These are phyloP conservation scores for Habroteleia sp. DNA, from an alignment of 2,888 invertebrate species.

Conservation along the genomic window DNA sequence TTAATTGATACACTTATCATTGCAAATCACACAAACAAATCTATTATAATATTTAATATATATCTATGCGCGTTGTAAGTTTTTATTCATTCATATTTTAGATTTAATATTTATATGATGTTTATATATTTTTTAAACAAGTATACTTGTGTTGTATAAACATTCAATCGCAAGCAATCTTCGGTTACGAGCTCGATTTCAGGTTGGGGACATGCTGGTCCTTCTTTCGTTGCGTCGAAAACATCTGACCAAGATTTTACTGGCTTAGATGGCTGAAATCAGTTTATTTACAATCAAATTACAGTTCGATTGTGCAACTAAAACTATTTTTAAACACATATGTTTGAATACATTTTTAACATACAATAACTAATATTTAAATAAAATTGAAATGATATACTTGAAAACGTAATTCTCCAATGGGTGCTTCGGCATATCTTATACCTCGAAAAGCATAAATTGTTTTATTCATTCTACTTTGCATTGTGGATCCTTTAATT, in stretches of 20 bases:
- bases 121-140: background rate
- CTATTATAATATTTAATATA: too few relatives aligned
- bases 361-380: too few relatives aligned
- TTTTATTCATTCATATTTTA: too few relatives aligned
- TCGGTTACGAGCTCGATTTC: slow-evolving; percentile 81
- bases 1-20: background rate
- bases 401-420: slow-evolving; percentile 69
- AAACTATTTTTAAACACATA: too few relatives aligned
- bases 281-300: too few relatives aligned
- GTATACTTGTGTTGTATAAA: slow-evolving; percentile 82
- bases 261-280: slow-evolving; percentile 81
- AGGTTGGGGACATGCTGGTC: slow-evolving; percentile 83
- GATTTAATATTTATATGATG: too few relatives aligned
- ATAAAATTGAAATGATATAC: slow-evolving; percentile 51
- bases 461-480: slow-evolving; percentile 66
- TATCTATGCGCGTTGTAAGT: too few relatives aligned
- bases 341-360: too few relatives aligned
- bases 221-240: slow-evolving; percentile 84
- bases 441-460: slow-evolving; percentile 72
- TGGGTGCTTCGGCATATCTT: slow-evolving; percentile 71
- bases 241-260: slow-evolving; percentile 81
- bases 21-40: too few relatives aligned
- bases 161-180: slow-evolving; percentile 85
- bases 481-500: slow-evolving; percentile 69
- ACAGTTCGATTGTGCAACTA: slow-evolving; percentile 65